These are phyloP conservation scores for Colletes latitarsis DNA, from an alignment of 1,140 invertebrate species.

Conservation along the genomic window DNA sequence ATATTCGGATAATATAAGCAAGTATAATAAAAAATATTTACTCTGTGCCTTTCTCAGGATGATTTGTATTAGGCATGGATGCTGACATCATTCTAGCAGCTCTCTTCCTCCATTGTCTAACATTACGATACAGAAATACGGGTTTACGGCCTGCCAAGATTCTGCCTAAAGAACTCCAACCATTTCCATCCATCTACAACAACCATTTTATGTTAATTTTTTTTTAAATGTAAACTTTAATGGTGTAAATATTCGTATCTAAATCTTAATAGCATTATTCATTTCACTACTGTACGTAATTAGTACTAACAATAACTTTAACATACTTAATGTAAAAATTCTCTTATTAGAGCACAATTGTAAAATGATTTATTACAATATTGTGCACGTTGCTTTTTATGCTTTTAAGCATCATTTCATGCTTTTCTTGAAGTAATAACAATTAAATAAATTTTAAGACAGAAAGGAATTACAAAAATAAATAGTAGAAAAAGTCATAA, in stretches of 20 bases:
- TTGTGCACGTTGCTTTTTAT: slow-evolving; percentile 10
- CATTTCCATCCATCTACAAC: slow-evolving; percentile 79
- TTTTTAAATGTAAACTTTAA: slow-evolving; percentile 22
- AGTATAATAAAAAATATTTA: slow-evolving; percentile 56
- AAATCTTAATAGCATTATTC: slow-evolving; percentile 12
- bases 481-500: slow-evolving; percentile 23
- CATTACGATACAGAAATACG: slow-evolving; percentile 85
- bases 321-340: slow-evolving; percentile 31
- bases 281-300: not conserved
- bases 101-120: slow-evolving; percentile 79
- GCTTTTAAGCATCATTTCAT: slow-evolving; percentile 29
- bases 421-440: not conserved
- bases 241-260: not conserved
- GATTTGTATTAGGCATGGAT: slow-evolving; percentile 54
- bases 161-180: slow-evolving; percentile 75
- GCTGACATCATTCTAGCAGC: slow-evolving; percentile 73
- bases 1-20: not conserved
- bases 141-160: slow-evolving; percentile 82
- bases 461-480: not conserved
- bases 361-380: slow-evolving; percentile 21
- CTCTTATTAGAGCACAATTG: slow-evolving; percentile 12
- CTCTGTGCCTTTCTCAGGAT: slow-evolving; percentile 71
- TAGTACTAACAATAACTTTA: slow-evolving; percentile 10
- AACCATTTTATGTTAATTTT: slow-evolving; percentile 61
- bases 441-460: not conserved